phyloP scores from a whole-genome alignment of 2,888 invertebrate species.

The Pantelozetes paolii region DNA sequence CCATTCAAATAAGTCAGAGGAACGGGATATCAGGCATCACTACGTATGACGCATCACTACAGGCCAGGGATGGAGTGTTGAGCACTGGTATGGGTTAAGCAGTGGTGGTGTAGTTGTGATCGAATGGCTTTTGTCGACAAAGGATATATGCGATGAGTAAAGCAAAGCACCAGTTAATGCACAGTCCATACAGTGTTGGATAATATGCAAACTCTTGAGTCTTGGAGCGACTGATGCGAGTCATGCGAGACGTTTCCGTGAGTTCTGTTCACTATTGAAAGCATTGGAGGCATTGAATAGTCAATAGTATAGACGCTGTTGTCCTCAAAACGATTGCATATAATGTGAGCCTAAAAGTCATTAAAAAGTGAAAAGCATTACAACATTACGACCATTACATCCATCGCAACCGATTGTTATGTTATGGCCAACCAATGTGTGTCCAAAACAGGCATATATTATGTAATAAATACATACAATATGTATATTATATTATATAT shows the following conservation, averaged over 20 bases:
- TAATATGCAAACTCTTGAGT: slow-evolving; percentile 21
- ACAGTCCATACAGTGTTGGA: not conserved
- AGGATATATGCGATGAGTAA: not conserved
- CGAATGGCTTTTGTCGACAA: slow-evolving; percentile 15
- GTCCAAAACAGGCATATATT: slow-evolving; percentile 23
- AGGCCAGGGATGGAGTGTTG: too few species aligned
- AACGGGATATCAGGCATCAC: not conserved
- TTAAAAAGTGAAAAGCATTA: slow-evolving; percentile 29
- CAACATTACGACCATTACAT: slow-evolving; percentile 12
- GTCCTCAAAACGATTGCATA: not conserved
- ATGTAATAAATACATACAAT: slow-evolving; percentile 7
- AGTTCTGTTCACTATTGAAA: slow-evolving; percentile 22
- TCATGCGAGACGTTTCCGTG: slow-evolving; percentile 29
- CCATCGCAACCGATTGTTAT: slow-evolving; percentile 30
- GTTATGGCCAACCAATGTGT: not conserved
- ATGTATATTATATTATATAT: slow-evolving; percentile 5
- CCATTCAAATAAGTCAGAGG: not conserved
- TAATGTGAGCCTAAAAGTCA: slow-evolving; percentile 18
- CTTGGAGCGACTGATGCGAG: not conserved
- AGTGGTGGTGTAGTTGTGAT: not conserved
- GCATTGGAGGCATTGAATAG: too few species aligned
- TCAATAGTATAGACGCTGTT: not conserved
- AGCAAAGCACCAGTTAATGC: not conserved
- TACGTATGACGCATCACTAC: slow-evolving; percentile 6
- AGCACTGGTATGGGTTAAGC: not conserved